A percentile compares a stretch with the other conserved stretches of the same genome.
These are phyloP conservation scores for Chrysogorgia sp. DNA, from an alignment of 92 coral and sea anemone species.

Conservation along the genomic window DNA sequence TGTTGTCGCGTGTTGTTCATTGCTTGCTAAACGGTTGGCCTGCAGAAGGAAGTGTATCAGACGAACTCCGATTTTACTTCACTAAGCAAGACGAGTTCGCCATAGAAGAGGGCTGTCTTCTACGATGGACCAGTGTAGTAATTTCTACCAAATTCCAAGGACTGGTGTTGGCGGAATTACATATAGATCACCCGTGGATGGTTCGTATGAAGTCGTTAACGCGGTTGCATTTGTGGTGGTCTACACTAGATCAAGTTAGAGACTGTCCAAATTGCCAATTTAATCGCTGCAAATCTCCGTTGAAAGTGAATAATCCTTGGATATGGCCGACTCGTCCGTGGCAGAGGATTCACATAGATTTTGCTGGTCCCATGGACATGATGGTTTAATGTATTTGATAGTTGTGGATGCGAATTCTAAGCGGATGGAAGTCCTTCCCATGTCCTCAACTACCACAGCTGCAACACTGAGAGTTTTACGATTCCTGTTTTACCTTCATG, in stretches of 20 bases:
- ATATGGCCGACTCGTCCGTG: constrained; percentile 47
- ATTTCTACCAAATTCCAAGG: constrained; percentile 36
- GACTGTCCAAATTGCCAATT: too few relatives aligned
- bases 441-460: not conserved
- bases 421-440: not conserved
- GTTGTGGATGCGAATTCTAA: constrained; percentile 32
- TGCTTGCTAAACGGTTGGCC: not conserved
- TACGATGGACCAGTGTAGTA: constrained; percentile 47
- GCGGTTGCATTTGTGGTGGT: constrained; percentile 63
- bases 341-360: constrained; percentile 52
- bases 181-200: constrained; percentile 53
- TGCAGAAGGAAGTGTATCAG: too few relatives aligned
- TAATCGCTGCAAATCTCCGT: too few relatives aligned
- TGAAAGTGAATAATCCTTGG: too few relatives aligned
- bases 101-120: constrained; percentile 45
- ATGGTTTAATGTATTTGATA: constrained; percentile 29
- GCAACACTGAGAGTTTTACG: not conserved
- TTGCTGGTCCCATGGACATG: constrained; percentile 53
- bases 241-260: too few relatives aligned
- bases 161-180: constrained; percentile 35
- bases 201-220: constrained; percentile 64
- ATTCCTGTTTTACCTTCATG: not conserved
- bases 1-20: too few relatives aligned
- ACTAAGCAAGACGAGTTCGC: constrained; percentile 41
- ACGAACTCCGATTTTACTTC: constrained; percentile 26